Conservation (phyloP, 2,113 vertebrate genomes). For the Perccottus glenii region DNA sequence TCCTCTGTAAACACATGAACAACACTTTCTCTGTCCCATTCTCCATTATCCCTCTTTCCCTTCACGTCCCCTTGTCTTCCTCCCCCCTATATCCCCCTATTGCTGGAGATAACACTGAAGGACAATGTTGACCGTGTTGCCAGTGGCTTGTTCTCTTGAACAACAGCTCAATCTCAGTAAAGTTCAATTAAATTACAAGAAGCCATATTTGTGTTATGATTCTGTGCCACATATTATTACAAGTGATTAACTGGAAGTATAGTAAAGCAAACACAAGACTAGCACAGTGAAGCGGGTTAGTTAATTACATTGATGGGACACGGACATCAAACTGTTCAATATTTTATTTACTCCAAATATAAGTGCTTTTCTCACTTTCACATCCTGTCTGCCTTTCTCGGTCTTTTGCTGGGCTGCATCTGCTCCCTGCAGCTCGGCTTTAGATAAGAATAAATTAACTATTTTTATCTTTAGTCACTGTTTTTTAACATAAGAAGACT, state of each 20-base stretch:
- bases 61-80: neutral
- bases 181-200: neutral
- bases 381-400: neutral
- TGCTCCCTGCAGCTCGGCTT: conserved; percentile 9
- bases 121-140: conserved; percentile 68
- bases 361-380: conserved; percentile 6
- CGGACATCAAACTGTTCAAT: conserved; percentile 50
- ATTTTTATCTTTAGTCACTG: conserved; percentile 11
- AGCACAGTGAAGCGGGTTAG: conserved; percentile 58
- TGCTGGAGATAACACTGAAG: conserved; percentile 30
- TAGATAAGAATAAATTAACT: conserved; percentile 38
- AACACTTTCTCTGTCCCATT: conserved; percentile 43
- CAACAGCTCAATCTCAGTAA: too few species aligned
- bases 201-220: conserved; percentile 29
- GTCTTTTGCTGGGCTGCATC: conserved; percentile 19
- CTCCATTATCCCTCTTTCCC: conserved; percentile 23
- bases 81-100: conserved; percentile 24
- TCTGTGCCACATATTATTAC: neutral
- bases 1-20: conserved; percentile 51
- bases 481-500: neutral
- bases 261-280: too few species aligned
- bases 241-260: too few species aligned
- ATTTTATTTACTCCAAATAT: conserved; percentile 62
- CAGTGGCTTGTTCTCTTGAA: conserved; percentile 50
- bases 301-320: conserved; percentile 44